These are phyloP conservation scores for Tetrapedia diversipes DNA, from an alignment of 2,888 invertebrate genomes.

Conservation along the genomic window DNA sequence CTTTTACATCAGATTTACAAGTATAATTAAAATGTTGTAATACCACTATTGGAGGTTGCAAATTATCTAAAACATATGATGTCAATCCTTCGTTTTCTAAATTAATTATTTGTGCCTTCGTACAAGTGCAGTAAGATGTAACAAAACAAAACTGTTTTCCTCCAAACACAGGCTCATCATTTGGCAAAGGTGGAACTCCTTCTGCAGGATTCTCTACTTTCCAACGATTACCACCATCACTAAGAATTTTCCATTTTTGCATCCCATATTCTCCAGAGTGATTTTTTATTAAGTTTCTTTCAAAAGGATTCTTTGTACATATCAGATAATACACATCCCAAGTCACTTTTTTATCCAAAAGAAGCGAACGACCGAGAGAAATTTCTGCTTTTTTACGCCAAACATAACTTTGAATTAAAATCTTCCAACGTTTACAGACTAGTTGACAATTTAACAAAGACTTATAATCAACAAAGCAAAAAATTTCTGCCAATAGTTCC, in stretches of 20 bases:
- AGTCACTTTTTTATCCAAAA: constrained; percentile 75
- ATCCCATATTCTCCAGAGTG: constrained; percentile 82
- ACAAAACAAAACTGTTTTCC: constrained; percentile 83
- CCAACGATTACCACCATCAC: constrained; percentile 83
- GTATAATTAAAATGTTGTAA: constrained; percentile 1
- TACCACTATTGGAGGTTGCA: constrained; percentile 84
- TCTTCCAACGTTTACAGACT: constrained; percentile 84
- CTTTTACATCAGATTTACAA: background rate
- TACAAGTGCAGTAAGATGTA: constrained; percentile 83
- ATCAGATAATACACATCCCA: constrained; percentile 83
- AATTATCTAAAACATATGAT: constrained; percentile 82
- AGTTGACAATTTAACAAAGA: constrained; percentile 82
- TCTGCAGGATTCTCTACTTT: constrained; percentile 83
- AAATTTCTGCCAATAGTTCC: constrained; percentile 83
- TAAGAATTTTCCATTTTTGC: constrained; percentile 78
- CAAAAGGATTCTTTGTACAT: constrained; percentile 81
- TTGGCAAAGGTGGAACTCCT: constrained; percentile 82
- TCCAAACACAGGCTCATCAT: constrained; percentile 80
- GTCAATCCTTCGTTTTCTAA: constrained; percentile 81
- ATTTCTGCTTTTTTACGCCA: constrained; percentile 82
- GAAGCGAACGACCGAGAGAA: constrained; percentile 66
- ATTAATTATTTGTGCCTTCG: constrained; percentile 83
- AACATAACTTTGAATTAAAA: constrained; percentile 81
- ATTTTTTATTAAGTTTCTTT: constrained; percentile 84
- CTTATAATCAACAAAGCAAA: constrained; percentile 80